These are phyloP conservation scores for Orbicella faveolata DNA, from an alignment of 64 coral and sea anemone species.

Conservation along the genomic window DNA sequence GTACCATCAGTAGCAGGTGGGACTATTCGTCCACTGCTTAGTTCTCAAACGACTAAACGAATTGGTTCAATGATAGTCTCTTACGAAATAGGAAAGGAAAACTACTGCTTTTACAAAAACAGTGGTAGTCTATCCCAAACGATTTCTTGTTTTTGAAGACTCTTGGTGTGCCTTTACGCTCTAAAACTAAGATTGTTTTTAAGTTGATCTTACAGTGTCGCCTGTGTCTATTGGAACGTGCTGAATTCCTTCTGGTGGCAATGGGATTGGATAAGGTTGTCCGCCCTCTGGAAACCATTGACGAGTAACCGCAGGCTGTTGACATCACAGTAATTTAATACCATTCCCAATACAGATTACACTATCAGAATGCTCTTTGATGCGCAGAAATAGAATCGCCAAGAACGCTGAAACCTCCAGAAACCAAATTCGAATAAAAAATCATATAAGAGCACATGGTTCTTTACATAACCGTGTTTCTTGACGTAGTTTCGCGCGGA, in stretches of 20 bases:
- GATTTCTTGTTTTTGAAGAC: not conserved
- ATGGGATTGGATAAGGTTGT: conserved; percentile 53
- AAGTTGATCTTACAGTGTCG: conserved; percentile 16
- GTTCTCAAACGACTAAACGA: too few species aligned
- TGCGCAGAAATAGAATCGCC: too few species aligned
- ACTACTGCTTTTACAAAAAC: too few species aligned
- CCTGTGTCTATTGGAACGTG: not conserved
- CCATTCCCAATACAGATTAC: not conserved
- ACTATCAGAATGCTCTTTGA: too few species aligned
- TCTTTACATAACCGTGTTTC: not conserved
- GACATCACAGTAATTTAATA: conserved; percentile 16
- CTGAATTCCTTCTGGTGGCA: conserved; percentile 67
- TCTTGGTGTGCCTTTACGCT: not conserved
- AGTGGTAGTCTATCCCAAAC: too few species aligned
- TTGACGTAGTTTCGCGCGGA: not conserved
- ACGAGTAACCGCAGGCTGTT: conserved; percentile 13
- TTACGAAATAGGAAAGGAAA: too few species aligned
- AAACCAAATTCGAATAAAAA: too few species aligned
- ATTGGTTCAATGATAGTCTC: too few species aligned
- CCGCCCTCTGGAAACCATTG: conserved; percentile 56
- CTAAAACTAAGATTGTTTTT: not conserved
- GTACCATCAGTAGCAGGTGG: too few species aligned
- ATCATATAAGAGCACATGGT: not conserved
- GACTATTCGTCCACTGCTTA: too few species aligned
- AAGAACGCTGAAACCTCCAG: too few species aligned